Percentiles rank a stretch among this genome's conserved stretches.
These are phyloP conservation scores for Strongylocentrotus purpuratus DNA, from an alignment of 35 echinoderm and acorn worm species.

Conservation along the genomic window DNA sequence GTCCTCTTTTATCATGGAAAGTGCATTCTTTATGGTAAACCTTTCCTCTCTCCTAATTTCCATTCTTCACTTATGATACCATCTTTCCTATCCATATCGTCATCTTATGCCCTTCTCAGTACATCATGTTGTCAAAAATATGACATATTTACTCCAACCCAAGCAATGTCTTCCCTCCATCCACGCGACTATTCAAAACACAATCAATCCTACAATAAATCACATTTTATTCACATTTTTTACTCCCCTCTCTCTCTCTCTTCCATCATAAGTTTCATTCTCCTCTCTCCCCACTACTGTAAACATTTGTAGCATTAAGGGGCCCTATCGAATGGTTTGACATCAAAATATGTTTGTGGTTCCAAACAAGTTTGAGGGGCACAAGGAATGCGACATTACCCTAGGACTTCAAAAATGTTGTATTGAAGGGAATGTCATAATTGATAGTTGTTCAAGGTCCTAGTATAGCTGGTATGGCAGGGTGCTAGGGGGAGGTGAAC, in stretches of 20 bases:
- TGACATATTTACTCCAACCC: not conserved
- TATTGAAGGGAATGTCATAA: not conserved
- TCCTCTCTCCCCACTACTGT: not conserved
- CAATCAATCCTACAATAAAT: not conserved
- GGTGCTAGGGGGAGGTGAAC: not conserved
- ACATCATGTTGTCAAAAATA: not conserved
- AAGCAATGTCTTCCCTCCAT: not conserved
- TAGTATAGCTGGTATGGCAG: not conserved
- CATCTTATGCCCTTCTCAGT: not conserved
- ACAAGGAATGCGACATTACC: not conserved
- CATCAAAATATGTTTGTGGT: not conserved
- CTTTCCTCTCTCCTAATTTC: not conserved
- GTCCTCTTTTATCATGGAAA: too few species aligned
- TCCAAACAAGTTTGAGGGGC: not conserved
- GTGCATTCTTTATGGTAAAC: not conserved
- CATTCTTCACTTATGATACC: not conserved
- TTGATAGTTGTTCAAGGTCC: not conserved
- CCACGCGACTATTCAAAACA: slow-evolving; percentile 1
- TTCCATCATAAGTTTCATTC: too few species aligned
- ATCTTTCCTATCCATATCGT: not conserved
- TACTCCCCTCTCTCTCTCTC: too few species aligned
- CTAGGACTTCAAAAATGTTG: not conserved
- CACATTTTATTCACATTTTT: not conserved
- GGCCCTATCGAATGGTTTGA: not conserved
- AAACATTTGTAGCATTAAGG: not conserved